Percentiles rank a stretch among this genome's conserved stretches.
These are phyloP conservation scores for Dendrocincla tyrannina DNA, from an alignment of 2,797 vertebrate genomes.

Conservation along the genomic window DNA sequence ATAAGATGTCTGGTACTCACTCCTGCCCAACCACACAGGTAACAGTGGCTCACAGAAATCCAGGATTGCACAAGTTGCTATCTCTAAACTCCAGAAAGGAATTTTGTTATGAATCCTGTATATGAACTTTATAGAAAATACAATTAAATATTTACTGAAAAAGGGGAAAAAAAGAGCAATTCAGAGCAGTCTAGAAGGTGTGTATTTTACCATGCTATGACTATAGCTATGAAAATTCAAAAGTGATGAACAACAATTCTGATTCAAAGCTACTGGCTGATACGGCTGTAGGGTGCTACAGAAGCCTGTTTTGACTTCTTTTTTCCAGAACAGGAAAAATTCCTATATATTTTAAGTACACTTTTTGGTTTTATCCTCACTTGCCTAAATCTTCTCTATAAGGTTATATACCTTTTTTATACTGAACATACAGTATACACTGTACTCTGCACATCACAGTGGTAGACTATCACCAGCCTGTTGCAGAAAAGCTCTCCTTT, in stretches of 20 bases:
- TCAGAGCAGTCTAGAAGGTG: background rate
- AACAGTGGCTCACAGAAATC: background rate
- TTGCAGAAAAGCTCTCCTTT: background rate
- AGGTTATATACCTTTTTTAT: background rate
- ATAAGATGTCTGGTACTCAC: background rate
- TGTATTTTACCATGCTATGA: background rate
- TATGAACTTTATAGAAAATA: background rate
- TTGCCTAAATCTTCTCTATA: background rate
- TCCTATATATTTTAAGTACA: background rate
- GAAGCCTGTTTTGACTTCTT: background rate
- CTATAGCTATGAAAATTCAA: background rate
- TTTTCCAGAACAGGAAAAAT: background rate
- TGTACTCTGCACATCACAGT: background rate
- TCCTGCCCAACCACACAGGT: background rate
- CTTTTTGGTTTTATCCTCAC: background rate
- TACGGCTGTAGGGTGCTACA: background rate
- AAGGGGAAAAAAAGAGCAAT: background rate
- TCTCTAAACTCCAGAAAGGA: background rate
- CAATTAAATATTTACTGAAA: background rate
- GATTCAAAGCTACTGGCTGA: background rate
- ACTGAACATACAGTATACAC: background rate
- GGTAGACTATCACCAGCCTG: background rate
- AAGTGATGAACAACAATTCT: background rate
- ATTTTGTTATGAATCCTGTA: background rate
- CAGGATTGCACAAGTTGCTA: background rate